phyloP scores from a whole-genome alignment of 2,113 vertebrate genomes.

The Cynocephalus volans region DNA sequence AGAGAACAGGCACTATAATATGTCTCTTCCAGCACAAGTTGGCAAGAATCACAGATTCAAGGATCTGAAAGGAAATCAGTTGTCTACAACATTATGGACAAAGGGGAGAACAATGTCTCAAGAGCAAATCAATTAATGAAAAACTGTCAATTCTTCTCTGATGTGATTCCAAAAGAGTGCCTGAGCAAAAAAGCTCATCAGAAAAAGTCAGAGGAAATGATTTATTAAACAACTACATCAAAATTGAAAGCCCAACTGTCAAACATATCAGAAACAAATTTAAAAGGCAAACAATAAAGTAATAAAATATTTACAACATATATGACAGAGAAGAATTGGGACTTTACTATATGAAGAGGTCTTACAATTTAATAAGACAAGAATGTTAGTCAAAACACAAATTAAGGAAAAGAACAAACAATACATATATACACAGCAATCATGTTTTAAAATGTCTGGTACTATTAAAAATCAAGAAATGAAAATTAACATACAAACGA shows the following conservation, averaged over 20 bases:
- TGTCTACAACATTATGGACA: neutral
- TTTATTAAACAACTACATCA: constrained; percentile 20
- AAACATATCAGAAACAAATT: constrained; percentile 33
- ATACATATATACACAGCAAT: neutral
- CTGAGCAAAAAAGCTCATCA: neutral
- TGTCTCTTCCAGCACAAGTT: neutral
- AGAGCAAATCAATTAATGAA: constrained; percentile 29
- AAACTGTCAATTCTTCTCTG: neutral
- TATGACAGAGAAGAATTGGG: neutral
- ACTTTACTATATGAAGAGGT: neutral
- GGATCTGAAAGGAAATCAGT: neutral
- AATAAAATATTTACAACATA: neutral
- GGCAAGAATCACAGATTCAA: neutral
- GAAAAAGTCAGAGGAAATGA: constrained; percentile 60
- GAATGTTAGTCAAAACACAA: neutral
- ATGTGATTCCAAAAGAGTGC: neutral
- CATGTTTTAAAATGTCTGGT: neutral
- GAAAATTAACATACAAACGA: neutral
- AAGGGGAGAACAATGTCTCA: neutral
- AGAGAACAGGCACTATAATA: neutral
- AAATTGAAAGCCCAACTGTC: constrained; percentile 3
- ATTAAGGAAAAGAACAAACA: neutral
- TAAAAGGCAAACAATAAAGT: neutral
- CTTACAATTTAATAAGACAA: constrained; percentile 7
- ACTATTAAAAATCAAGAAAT: neutral